Conservation (phyloP, 2,797 vertebrate genomes). For the Florisuga fusca region DNA sequence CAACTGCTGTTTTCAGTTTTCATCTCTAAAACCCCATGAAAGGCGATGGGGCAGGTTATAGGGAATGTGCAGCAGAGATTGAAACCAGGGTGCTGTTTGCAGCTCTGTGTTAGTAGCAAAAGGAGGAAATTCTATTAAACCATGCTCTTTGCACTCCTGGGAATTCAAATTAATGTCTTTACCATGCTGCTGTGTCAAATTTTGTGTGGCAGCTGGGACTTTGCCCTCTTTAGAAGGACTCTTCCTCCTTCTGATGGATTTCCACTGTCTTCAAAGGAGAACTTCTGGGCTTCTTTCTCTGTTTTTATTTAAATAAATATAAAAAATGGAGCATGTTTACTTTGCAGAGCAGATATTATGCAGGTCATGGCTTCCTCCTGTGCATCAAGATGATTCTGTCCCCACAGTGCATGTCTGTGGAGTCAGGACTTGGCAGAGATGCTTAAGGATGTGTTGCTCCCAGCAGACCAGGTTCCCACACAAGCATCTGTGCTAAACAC, state of each 20-base stretch:
- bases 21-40: neutral
- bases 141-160: rapidly evolving
- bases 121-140: neutral
- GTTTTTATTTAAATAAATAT: neutral
- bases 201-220: neutral
- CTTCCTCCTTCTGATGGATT: neutral
- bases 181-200: neutral
- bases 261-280: neutral
- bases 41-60: neutral
- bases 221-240: neutral
- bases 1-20: neutral
- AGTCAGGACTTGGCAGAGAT: conserved; percentile 30
- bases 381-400: neutral
- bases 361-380: neutral
- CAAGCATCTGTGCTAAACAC: neutral
- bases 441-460: neutral
- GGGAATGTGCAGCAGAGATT: neutral
- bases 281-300: neutral
- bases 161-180: neutral
- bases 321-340: neutral
- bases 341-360: neutral
- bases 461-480: neutral
- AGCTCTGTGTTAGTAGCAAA: neutral
- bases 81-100: neutral
- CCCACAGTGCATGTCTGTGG: neutral